These are phyloP conservation scores for Chrysochloris asiatica DNA, from an alignment of 2,113 vertebrate species.

Conservation along the genomic window DNA sequence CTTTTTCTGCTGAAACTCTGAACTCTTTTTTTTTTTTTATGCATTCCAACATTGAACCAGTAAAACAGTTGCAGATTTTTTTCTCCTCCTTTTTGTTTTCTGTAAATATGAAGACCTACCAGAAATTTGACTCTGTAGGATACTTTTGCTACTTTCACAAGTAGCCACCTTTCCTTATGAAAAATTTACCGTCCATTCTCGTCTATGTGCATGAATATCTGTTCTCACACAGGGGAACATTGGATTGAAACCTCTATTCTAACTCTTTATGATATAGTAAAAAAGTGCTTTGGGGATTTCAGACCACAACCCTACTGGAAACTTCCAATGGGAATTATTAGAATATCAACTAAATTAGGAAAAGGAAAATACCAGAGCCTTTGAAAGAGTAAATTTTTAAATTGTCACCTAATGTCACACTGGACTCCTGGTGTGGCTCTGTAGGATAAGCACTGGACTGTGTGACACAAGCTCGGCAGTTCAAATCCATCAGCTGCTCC, in stretches of 20 bases:
- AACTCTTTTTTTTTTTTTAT: not conserved
- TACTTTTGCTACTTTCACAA: not conserved
- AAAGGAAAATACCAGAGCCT: not conserved
- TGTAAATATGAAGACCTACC: not conserved
- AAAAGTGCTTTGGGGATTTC: not conserved
- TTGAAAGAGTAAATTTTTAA: not conserved
- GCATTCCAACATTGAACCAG: not conserved
- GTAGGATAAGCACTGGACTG: too few relatives aligned
- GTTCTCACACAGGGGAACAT: not conserved
- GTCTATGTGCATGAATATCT: not conserved
- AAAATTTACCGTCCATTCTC: not conserved
- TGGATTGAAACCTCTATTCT: not conserved
- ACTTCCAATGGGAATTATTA: slow-evolving; percentile 57
- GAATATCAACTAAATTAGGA: not conserved
- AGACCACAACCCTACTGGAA: not conserved
- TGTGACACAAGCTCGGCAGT: too few relatives aligned
- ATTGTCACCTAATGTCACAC: not conserved
- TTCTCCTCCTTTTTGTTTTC: not conserved
- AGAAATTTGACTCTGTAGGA: not conserved
- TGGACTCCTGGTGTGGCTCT: too few relatives aligned
- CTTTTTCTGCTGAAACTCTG: not conserved
- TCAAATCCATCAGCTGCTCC: too few relatives aligned
- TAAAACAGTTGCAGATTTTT: not conserved
- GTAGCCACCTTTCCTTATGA: not conserved
- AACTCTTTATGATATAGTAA: not conserved